Percentiles rank a stretch among this genome's conserved stretches.
These are phyloP conservation scores for Heliconius aoede DNA, from an alignment of 2,888 invertebrate species.

Conservation along the genomic window DNA sequence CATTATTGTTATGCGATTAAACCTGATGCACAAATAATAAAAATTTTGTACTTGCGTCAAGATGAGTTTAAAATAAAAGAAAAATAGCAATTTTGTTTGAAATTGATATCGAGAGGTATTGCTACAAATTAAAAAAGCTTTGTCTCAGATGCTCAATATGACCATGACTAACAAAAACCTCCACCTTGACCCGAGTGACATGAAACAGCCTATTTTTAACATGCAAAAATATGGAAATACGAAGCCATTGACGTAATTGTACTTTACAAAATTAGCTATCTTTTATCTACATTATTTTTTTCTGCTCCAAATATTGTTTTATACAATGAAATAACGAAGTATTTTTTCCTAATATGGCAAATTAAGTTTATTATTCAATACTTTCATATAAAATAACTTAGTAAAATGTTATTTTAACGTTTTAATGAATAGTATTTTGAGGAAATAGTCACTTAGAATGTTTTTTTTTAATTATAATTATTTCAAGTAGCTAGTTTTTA, in stretches of 20 bases:
- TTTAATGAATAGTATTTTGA: too few relatives aligned
- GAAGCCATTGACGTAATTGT: neutral
- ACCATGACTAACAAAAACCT: neutral
- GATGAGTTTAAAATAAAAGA: neutral
- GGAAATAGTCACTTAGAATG: too few relatives aligned
- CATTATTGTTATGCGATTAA: neutral
- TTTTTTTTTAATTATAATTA: too few relatives aligned
- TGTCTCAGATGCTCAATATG: conserved; percentile 8
- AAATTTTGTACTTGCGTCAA: neutral
- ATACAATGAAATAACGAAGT: neutral
- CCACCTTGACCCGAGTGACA: conserved; percentile 18
- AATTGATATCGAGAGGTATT: neutral
- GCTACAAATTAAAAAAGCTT: neutral
- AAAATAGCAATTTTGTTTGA: too few relatives aligned
- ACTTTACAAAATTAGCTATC: neutral
- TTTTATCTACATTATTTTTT: neutral
- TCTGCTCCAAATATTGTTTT: neutral
- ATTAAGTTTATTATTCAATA: neutral
- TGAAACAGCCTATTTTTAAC: neutral
- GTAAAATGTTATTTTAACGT: too few relatives aligned
- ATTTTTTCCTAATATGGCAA: neutral
- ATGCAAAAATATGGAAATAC: conserved; percentile 1
- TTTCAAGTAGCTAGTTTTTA: too few relatives aligned
- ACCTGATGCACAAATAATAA: neutral
- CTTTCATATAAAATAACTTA: too few relatives aligned